phyloP scores from a whole-genome alignment of 2,888 invertebrate species.

The Catonia carolina region DNA sequence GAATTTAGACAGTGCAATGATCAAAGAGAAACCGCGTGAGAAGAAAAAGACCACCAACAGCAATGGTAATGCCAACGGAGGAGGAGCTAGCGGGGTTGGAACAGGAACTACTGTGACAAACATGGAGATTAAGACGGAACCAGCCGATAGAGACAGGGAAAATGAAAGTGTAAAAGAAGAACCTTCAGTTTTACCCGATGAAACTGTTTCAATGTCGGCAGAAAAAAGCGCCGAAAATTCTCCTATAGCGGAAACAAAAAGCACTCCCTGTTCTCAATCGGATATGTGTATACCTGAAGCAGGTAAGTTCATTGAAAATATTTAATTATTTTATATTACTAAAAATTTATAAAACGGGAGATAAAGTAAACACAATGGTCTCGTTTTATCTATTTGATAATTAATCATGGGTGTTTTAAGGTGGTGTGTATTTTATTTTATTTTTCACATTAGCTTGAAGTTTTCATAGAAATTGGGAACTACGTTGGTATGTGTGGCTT shows the following conservation, averaged over 20 bases:
- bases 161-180: conserved; percentile 34
- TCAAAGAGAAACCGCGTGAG: conserved; percentile 34
- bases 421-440: too few species aligned
- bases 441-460: too few species aligned
- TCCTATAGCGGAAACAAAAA: conserved; percentile 29
- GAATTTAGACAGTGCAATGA: conserved; percentile 27
- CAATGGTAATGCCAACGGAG: conserved; percentile 29
- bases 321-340: too few species aligned
- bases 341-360: too few species aligned
- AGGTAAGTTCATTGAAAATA: not conserved
- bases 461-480: too few species aligned
- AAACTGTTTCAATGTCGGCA: conserved; percentile 24
- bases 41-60: conserved; percentile 34
- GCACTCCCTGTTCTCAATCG: conserved; percentile 18
- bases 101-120: conserved; percentile 23
- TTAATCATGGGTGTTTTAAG: too few species aligned
- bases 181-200: conserved; percentile 27
- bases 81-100: conserved; percentile 27
- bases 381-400: too few species aligned
- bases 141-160: conserved; percentile 29
- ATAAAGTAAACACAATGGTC: too few species aligned
- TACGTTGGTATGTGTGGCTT: too few species aligned
- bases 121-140: conserved; percentile 30
- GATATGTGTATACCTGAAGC: conserved; percentile 22
- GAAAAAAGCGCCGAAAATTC: conserved; percentile 29